phyloP scores from a whole-genome alignment of 2,888 invertebrate species.

The Hyppa rectilinea region DNA sequence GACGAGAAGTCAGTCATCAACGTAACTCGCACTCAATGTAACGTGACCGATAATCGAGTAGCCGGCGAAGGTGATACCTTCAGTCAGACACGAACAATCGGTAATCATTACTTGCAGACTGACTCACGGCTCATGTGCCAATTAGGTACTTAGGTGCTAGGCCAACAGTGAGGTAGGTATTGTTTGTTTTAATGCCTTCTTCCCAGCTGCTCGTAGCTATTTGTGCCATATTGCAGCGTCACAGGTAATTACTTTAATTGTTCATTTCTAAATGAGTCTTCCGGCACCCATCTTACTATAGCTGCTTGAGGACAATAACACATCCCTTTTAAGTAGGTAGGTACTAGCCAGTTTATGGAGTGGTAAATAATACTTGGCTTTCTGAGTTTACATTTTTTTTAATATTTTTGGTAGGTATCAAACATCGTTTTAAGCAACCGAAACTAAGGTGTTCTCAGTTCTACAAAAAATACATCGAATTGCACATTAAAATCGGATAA shows the following conservation, averaged over 20 bases:
- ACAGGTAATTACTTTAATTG: no score
- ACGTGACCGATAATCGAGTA: constrained; percentile 15
- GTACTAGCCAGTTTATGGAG: no score
- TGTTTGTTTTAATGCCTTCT: constrained; percentile 20
- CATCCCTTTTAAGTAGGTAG: neutral
- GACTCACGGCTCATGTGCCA: constrained; percentile 32
- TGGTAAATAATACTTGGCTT: neutral
- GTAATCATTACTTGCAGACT: constrained; percentile 29
- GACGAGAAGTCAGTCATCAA: constrained; percentile 5
- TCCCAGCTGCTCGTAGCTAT: neutral
- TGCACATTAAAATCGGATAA: neutral
- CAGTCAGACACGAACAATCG: constrained; percentile 35
- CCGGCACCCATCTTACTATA: neutral
- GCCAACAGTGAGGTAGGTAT: neutral
- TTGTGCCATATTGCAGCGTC: neutral
- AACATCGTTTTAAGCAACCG: no score
- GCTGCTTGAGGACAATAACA: neutral
- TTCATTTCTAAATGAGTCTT: no score
- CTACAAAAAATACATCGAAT: no score
- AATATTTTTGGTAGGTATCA: no score
- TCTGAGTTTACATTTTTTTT: neutral
- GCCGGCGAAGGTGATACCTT: constrained; percentile 31
- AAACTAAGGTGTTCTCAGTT: neutral
- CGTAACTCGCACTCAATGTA: constrained; percentile 12
- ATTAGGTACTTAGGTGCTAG: constrained; percentile 12